Base-by-base conservation (phyloP, 2,888 invertebrate genomes). In the Cartodere bifasciata region DNA sequence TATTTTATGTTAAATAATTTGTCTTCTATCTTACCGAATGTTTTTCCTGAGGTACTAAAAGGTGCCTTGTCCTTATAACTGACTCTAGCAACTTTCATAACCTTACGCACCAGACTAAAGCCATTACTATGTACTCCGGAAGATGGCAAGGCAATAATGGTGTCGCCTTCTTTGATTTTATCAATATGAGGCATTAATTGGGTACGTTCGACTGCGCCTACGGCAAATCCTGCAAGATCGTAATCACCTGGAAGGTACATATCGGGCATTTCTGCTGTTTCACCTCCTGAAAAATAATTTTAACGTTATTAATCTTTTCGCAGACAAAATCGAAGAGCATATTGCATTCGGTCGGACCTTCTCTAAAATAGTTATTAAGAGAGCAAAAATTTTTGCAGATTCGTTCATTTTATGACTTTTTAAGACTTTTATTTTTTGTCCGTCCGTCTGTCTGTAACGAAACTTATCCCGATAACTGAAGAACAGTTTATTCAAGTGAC, bases 211-310 rank as follows among this genome's bases (percentile, higher is more conserved):
- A 94, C 85, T 0, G 86, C 84, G 1, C 95, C 97, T 1, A 97
- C 87, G 1, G 88, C 79, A 60, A 97, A 97, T 2, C 97, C 98
- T 9, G 94, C 95, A 29, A 97, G 59, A 59, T 98, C 97, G 59
- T 94, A 97, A 42, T 91, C 86, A 1, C 82, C 85, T 0, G 69
- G 60, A 2, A 70, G 66, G 60, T 97, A 98, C 65, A 97, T 81
- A 2, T 86, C 81, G 0, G 97, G 95, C 92, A 95, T 92, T 64
- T 94, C 94, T 0, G 95, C 95, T 2, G 95, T 95, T 64, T 97
- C 95, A 1, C 95, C 95, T 37, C 76, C 81, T 92, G 45, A 1
- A 52, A 49, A 39, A 28, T 15, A 13, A n/a, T 21, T 28, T 22
- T 16, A 13, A n/a, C n/a, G n/a, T n/a, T n/a, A n/a, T n/a, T n/a